A percentile compares a stretch with the other conserved stretches of the same genome.
phyloP scores from a whole-genome alignment of 2,113 vertebrate genomes.

The Triplophysa siluroides region DNA sequence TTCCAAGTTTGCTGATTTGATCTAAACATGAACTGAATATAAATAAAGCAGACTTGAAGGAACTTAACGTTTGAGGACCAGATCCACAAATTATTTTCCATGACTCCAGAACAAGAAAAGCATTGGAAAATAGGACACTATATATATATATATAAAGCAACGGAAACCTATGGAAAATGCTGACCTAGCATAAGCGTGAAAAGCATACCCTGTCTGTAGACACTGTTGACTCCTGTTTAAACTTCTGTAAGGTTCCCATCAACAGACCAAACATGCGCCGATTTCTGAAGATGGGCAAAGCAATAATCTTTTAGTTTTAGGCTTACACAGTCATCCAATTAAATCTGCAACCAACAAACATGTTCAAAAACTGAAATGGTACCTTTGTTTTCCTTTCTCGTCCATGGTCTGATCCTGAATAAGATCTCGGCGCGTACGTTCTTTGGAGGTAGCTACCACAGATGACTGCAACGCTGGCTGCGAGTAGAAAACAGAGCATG shows the following conservation, averaged over 20 bases:
- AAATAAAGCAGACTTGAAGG: background rate
- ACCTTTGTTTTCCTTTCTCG: conserved; percentile 98
- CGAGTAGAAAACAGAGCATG: conserved; percentile 19
- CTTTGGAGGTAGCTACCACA: conserved; percentile 99
- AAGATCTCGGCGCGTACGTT: conserved; percentile 96
- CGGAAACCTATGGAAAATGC: background rate
- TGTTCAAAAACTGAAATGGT: background rate
- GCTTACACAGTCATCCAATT: background rate
- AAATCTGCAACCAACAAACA: background rate
- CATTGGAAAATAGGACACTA: background rate
- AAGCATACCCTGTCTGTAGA: conserved; percentile 87
- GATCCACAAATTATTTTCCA: background rate
- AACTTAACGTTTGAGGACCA: background rate
- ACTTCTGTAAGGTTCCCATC: conserved; percentile 99
- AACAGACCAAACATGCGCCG: conserved; percentile 99
- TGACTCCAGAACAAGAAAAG: background rate
- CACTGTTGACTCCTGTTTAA: conserved; percentile 97
- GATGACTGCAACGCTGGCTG: conserved; percentile 99
- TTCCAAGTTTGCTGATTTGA: background rate
- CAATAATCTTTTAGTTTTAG: background rate
- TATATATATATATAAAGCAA: background rate
- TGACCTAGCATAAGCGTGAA: background rate
- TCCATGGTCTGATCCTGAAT: conserved; percentile 99
- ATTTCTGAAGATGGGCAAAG: conserved; percentile 78
- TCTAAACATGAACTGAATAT: background rate